Conservation (phyloP, 2,797 vertebrate genomes). For the Parauchenoglanis punctatus region DNA sequence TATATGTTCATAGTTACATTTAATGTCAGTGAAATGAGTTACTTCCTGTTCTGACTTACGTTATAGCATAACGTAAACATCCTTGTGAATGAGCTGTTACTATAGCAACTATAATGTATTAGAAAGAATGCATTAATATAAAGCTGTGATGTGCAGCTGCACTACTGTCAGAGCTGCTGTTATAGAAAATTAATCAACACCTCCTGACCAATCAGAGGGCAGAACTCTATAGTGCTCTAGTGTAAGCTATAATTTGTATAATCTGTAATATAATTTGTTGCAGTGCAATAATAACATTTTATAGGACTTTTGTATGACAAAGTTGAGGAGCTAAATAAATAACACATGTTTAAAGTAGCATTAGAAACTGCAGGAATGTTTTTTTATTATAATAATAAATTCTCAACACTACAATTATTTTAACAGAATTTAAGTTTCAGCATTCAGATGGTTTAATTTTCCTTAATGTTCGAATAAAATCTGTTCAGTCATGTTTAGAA, state of each 20-base stretch:
- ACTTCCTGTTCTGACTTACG: not conserved
- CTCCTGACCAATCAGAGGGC: not conserved
- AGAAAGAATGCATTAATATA: too few relatives aligned
- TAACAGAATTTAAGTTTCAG: not conserved
- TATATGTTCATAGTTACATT: not conserved
- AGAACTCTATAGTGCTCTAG: not conserved
- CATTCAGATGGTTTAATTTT: not conserved
- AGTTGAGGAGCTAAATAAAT: not conserved
- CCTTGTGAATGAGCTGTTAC: too few relatives aligned
- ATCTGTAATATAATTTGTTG: not conserved
- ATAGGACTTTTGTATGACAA: not conserved
- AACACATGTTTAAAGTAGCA: not conserved
- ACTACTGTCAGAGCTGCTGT: too few relatives aligned
- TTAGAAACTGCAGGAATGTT: not conserved
- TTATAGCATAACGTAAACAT: not conserved
- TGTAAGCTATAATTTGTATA: not conserved
- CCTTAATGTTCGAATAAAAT: not conserved
- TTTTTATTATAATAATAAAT: not conserved
- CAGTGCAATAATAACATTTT: not conserved
- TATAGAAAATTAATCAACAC: not conserved
- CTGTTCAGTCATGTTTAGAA: not conserved
- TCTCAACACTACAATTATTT: not conserved
- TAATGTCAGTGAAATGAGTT: not conserved
- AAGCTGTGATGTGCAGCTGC: too few relatives aligned
- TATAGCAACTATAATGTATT: too few relatives aligned